Evolutionary conservation across 1,140 invertebrate genomes (phyloP).

Genomic region (Hyles euphorbiae): DNA sequence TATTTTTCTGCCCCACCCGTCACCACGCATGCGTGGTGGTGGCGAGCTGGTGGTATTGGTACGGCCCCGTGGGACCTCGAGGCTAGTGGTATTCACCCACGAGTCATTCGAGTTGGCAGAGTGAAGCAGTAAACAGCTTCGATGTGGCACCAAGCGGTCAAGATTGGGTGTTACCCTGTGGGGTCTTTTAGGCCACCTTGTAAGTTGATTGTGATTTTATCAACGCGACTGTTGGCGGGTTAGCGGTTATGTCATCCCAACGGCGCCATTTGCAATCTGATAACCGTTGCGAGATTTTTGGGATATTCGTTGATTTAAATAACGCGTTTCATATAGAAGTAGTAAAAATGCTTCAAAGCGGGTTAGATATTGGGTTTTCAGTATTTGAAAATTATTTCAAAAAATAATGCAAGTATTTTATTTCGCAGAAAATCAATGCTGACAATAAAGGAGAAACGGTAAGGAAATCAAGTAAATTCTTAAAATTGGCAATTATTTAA

Average conservation of each 20-base stretch:
- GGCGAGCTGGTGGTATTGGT: constrained; percentile 54
- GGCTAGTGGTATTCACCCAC: constrained; percentile 35
- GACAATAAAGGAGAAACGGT: too few species aligned
- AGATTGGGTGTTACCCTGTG: neutral
- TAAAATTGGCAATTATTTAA: too few species aligned
- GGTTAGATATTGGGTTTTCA: too few species aligned
- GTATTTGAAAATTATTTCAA: too few species aligned
- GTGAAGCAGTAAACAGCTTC: constrained; percentile 1
- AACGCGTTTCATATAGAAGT: too few species aligned
- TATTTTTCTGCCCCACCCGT: constrained; percentile 55
- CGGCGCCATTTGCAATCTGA: too few species aligned
- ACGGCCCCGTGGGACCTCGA: constrained; percentile 36
- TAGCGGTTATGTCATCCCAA: neutral
- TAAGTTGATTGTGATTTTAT: constrained; percentile 28
- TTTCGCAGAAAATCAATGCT: too few species aligned
- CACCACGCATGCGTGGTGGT: constrained; percentile 56
- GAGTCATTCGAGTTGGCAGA: constrained; percentile 34
- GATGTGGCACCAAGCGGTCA: neutral
- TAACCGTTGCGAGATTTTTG: neutral
- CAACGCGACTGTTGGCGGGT: constrained; percentile 1
- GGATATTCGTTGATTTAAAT: neutral
- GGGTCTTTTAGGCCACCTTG: constrained; percentile 37
- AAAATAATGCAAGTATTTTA: too few species aligned
- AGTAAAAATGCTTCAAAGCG: too few species aligned
- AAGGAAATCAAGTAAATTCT: too few species aligned